Evolutionary conservation across 1,140 invertebrate species (phyloP).

Genomic region (Laupala kohalensis): DNA sequence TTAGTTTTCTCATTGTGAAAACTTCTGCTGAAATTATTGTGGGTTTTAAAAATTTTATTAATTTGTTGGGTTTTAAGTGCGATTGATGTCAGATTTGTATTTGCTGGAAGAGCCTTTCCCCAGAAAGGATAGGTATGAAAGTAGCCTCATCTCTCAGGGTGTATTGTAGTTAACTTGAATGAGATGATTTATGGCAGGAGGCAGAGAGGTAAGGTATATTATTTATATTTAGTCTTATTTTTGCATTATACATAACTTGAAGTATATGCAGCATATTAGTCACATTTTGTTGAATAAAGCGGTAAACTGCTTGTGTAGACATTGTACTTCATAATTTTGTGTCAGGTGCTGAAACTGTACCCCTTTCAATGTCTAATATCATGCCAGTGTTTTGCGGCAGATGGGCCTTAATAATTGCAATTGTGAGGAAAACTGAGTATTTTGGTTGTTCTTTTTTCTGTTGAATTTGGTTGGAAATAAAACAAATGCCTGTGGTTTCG

Average conservation of each 20-base stretch:
- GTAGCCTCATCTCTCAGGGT: background rate
- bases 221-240: conserved; percentile 9
- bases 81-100: conserved; percentile 1
- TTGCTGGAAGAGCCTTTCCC: background rate
- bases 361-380: background rate
- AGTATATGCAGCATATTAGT: conserved; percentile 5
- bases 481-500: conserved; percentile 7
- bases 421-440: background rate
- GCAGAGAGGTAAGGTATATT: background rate
- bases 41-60: conserved; percentile 1
- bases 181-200: background rate
- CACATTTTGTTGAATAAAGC: conserved; percentile 7
- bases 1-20: conserved; percentile 1
- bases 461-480: conserved; percentile 9
- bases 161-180: background rate
- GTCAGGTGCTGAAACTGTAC: conserved; percentile 5
- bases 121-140: background rate
- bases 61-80: background rate
- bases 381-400: conserved; percentile 4
- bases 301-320: background rate
- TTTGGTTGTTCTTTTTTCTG: conserved; percentile 3
- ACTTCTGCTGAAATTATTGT: background rate
- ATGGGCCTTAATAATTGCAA: conserved; percentile 2
- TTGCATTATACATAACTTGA: conserved; percentile 9
- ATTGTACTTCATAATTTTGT: background rate